Evolutionary conservation across 2,888 invertebrate genomes (phyloP).

Genomic region (Poecilus cupreus): DNA sequence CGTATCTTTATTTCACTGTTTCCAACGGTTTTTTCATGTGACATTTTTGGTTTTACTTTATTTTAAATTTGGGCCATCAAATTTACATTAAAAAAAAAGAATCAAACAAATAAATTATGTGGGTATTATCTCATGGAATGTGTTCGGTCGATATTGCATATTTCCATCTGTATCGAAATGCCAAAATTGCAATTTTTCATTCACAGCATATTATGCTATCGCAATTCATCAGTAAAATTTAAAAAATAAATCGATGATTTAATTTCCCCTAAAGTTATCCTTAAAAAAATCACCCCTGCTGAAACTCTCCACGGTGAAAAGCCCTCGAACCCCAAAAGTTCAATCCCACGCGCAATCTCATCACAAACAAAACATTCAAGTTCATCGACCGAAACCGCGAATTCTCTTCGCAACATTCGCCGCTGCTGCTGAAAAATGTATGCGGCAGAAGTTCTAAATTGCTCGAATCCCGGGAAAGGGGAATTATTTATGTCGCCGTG

Average conservation of each 20-base stretch:
- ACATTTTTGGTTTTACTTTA: no score
- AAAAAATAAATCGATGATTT: constrained; percentile 31
- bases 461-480: not conserved
- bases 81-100: no score
- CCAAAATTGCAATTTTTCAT: constrained; percentile 22
- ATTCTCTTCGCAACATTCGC: not conserved
- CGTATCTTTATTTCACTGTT: no score
- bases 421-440: constrained; percentile 17
- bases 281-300: constrained; percentile 37
- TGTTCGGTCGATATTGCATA: not conserved
- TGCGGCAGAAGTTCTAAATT: constrained; percentile 31
- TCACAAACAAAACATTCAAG: constrained; percentile 44
- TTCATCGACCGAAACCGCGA: constrained; percentile 47
- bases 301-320: not conserved
- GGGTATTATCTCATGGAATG: no score
- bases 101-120: no score
- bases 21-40: no score
- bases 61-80: no score
- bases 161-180: not conserved
- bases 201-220: constrained; percentile 18
- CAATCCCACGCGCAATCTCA: constrained; percentile 42
- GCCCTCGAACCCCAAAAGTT: constrained; percentile 35
- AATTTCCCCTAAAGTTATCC: constrained; percentile 37
- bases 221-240: not conserved
- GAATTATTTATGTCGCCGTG: constrained; percentile 11